A percentile compares a stretch with the other conserved stretches of the same genome.
Conservation (phyloP, 2,888 invertebrate species). For the Taphrorychus bicolor region DNA sequence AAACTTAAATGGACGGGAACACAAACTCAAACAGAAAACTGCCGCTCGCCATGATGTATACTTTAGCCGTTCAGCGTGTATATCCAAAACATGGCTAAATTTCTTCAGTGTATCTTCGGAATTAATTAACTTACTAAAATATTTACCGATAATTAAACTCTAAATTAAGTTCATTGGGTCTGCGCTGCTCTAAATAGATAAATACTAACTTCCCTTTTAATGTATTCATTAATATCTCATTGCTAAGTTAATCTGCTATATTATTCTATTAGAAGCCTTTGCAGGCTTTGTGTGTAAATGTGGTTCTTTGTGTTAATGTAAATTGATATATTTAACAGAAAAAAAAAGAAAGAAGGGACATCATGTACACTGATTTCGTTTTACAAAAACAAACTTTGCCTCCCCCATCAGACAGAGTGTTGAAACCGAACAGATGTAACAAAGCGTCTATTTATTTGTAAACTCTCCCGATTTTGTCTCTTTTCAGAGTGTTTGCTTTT, state of each 20-base stretch:
- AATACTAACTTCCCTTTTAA: constrained; percentile 32
- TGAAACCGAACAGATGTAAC: constrained; percentile 42
- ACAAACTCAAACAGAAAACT: constrained; percentile 33
- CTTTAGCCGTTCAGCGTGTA: constrained; percentile 31
- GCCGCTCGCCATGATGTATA: constrained; percentile 21
- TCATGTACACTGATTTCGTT: constrained; percentile 31
- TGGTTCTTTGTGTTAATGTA: background rate
- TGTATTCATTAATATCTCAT: constrained; percentile 29
- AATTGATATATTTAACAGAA: background rate
- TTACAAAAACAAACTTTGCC: constrained; percentile 39
- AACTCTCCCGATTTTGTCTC: constrained; percentile 39
- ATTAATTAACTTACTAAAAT: constrained; percentile 40
- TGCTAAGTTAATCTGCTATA: background rate
- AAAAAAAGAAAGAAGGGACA: constrained; percentile 19
- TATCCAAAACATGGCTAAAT: constrained; percentile 35
- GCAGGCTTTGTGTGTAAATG: background rate
- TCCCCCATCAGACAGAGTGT: constrained; percentile 34
- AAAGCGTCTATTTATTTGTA: constrained; percentile 42
- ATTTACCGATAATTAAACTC: constrained; percentile 41
- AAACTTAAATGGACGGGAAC: constrained; percentile 22
- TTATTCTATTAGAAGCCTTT: background rate
- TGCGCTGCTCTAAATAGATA: constrained; percentile 34
- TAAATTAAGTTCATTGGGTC: constrained; percentile 34
- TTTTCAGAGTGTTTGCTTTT: constrained; percentile 36
- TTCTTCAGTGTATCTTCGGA: constrained; percentile 33